Base-by-base conservation (phyloP, 2,113 vertebrate species). In the Xenopus laevis region DNA sequence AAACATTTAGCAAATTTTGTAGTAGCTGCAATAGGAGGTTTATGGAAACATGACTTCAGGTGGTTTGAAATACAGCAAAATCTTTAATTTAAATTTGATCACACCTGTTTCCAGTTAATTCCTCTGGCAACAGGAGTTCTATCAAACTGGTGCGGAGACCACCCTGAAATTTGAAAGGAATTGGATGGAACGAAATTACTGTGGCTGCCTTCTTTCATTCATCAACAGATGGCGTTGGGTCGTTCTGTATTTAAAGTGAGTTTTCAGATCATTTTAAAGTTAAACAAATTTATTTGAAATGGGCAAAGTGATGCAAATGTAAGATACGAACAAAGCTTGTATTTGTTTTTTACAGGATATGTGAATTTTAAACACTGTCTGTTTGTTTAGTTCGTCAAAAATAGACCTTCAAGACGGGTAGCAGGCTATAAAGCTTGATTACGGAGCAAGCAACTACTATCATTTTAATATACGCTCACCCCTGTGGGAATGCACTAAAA, bases 21-120 rank as follows among this genome's bases (percentile, higher is more conserved):
- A 68, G 85, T 87, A 85, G 84, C 84, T 87, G 85, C 88, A 89
- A 89, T 86, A 85, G 82, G 83, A 82, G 87, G 90, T 89, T 92
- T 92, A 88, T 87, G 88, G 90, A 92, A 93, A 92, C 83, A 83
- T 88, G 84, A 78, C 85, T 91, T 86, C 87, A 87, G 86, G 83
- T 89, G 79, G 88, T 89, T 93, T 91, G 86, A 87, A 90, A 82
- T 80, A 88, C 79, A 87, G 81, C 81, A 78, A 84, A 88, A 87
- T 89, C 86, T 89, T 89, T 88, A 87, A 88, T 91, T 90, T 88
- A 84, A 86, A 78, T 90, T 89, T 87, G 86, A 91, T 89, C 85
- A 78, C 88, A 91, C 91, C 90, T 93, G 91, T 90, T 93, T 92
- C 88, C 86, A 85, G 89, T 92, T 92, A 91, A 87, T 90, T 86